phyloP scores from a whole-genome alignment of 2,113 vertebrate species.

The Ploceus nigricollis region DNA sequence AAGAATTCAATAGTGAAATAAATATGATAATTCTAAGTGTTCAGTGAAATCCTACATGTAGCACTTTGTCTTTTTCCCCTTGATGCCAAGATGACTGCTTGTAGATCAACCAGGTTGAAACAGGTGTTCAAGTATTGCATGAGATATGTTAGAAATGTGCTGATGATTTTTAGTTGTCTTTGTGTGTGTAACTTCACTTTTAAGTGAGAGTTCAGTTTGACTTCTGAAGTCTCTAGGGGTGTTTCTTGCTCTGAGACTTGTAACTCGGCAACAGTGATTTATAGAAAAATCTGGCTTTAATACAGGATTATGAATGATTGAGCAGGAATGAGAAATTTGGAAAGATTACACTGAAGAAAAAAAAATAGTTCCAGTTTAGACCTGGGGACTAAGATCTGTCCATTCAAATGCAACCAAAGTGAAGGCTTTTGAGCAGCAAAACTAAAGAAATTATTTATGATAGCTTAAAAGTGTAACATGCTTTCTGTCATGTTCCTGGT shows the following conservation, averaged over 20 bases:
- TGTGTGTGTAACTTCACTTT: not conserved
- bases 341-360: not conserved
- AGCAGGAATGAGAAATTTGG: not conserved
- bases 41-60: not conserved
- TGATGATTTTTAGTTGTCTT: not conserved
- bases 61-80: not conserved
- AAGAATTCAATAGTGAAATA: constrained; percentile 63
- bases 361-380: not conserved
- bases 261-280: not conserved
- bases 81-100: not conserved
- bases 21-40: constrained; percentile 48
- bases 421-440: not conserved
- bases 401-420: not conserved
- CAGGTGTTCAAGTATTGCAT: not conserved
- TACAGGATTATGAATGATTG: not conserved
- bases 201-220: not conserved
- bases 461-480: not conserved
- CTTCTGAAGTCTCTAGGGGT: not conserved
- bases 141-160: not conserved
- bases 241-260: not conserved
- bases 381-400: not conserved
- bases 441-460: not conserved
- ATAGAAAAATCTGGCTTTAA: not conserved
- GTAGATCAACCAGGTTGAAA: not conserved
- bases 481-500: not conserved